Conservation (phyloP, 23 tunicate genomes). For the Oikopleura dioica region DNA sequence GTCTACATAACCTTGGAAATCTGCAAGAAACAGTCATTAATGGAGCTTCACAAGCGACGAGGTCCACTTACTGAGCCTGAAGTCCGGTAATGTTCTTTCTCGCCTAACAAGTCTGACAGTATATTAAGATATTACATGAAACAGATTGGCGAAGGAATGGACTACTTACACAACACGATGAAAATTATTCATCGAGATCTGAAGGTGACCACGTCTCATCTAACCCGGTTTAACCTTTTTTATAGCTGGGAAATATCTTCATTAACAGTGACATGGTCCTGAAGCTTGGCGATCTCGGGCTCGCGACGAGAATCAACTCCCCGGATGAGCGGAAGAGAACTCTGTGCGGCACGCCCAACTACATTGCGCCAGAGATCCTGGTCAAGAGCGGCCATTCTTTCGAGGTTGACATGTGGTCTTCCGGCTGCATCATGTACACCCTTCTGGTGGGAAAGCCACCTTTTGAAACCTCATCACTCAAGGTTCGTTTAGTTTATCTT, state of each 20-base stretch:
- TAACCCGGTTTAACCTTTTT: too few relatives aligned
- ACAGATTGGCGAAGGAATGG: constrained; percentile 45
- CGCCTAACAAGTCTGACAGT: too few relatives aligned
- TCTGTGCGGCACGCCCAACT: constrained; percentile 86
- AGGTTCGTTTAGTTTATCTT: too few relatives aligned
- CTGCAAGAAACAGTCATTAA: constrained; percentile 73
- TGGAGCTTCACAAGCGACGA: constrained; percentile 83
- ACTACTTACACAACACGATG: constrained; percentile 41
- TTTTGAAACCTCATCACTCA: constrained; percentile 77
- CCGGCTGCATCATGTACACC: constrained; percentile 93
- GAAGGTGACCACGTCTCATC: too few relatives aligned
- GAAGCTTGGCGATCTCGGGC: constrained; percentile 69
- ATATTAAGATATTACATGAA: constrained; percentile 77
- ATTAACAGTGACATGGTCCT: constrained; percentile 81
- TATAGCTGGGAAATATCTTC: constrained; percentile 61
- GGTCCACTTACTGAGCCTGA: constrained; percentile 84
- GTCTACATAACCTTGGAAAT: constrained; percentile 75
- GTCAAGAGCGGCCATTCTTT: constrained; percentile 84
- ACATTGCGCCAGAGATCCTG: constrained; percentile 79
- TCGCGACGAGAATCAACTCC: constrained; percentile 53
- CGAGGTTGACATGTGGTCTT: constrained; percentile 92
- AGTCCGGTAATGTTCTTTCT: too few relatives aligned
- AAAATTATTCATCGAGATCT: constrained; percentile 87
- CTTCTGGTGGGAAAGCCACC: constrained; percentile 75
- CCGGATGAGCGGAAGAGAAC: constrained; percentile 85